Conservation (phyloP, 2,797 vertebrate species). For the Onychomys torridus region DNA sequence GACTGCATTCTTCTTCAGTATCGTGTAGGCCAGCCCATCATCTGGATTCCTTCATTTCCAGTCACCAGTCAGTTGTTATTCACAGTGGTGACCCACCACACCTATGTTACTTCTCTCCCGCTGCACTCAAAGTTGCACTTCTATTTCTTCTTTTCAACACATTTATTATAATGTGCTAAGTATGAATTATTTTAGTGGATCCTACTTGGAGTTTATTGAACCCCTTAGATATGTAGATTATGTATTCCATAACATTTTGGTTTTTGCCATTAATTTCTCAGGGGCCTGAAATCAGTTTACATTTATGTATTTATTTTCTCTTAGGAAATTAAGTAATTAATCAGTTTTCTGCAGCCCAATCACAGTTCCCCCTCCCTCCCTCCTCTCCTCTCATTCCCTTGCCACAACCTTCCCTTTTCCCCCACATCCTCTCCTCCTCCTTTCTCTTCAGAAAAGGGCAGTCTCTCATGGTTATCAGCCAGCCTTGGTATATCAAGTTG, state of each 20-base stretch:
- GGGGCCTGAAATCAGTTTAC: not conserved
- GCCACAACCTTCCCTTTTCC: too few species aligned
- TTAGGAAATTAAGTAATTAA: too few species aligned
- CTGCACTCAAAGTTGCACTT: not conserved
- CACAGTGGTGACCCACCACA: too few species aligned
- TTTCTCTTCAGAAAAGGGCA: too few species aligned
- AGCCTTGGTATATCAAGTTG: too few species aligned
- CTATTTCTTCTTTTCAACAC: not conserved
- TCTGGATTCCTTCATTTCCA: not conserved
- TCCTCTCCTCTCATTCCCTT: too few species aligned
- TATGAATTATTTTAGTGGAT: constrained; percentile 14
- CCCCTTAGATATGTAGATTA: not conserved
- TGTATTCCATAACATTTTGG: not conserved
- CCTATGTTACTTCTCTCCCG: not conserved
- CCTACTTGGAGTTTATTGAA: not conserved
- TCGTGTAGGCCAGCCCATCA: not conserved
- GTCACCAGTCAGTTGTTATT: not conserved
- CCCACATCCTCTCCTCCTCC: too few species aligned
- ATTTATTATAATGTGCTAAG: not conserved
- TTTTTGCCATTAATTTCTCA: not conserved
- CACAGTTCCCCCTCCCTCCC: too few species aligned
- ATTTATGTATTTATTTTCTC: not conserved
- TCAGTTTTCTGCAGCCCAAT: too few species aligned
- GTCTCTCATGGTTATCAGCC: too few species aligned
- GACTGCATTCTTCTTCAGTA: not conserved